Percentiles rank a stretch among this genome's conserved stretches.
Evolutionary conservation across 2,888 invertebrate species (phyloP).

Genomic region (Platerodrilus igneus): DNA sequence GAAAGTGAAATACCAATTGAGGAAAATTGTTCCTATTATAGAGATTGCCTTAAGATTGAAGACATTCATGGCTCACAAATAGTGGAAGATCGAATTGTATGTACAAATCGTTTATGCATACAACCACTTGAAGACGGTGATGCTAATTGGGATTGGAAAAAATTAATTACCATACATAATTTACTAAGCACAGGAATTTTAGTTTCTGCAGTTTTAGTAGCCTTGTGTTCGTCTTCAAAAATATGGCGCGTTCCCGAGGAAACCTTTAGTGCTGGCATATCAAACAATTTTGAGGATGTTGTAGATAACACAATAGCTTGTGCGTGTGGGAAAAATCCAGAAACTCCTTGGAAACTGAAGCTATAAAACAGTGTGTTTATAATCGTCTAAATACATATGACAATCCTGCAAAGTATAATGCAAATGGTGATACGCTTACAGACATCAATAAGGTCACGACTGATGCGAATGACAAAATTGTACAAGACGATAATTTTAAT

Average conservation of each 20-base stretch:
- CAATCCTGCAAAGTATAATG: too few species aligned
- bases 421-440: too few species aligned
- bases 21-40: slow-evolving; percentile 5
- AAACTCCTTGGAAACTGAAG: too few species aligned
- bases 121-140: neutral
- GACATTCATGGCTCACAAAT: neutral
- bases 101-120: neutral
- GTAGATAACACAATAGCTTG: slow-evolving; percentile 14
- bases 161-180: slow-evolving; percentile 3
- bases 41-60: neutral
- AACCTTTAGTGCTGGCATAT: neutral
- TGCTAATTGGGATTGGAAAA: slow-evolving; percentile 1
- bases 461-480: too few species aligned
- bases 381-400: too few species aligned
- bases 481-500: too few species aligned
- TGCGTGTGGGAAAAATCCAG: too few species aligned
- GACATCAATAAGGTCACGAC: too few species aligned
- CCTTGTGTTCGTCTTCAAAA: too few species aligned
- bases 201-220: slow-evolving; percentile 11
- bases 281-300: slow-evolving; percentile 9
- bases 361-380: too few species aligned
- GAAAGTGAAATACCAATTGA: slow-evolving; percentile 23
- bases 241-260: too few species aligned
- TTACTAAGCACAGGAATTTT: slow-evolving; percentile 11
- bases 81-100: neutral